A percentile compares a stretch with the other conserved stretches of the same genome.
Evolutionary conservation across 2,888 invertebrate genomes (phyloP).

Genomic region (Congeria kusceri): DNA sequence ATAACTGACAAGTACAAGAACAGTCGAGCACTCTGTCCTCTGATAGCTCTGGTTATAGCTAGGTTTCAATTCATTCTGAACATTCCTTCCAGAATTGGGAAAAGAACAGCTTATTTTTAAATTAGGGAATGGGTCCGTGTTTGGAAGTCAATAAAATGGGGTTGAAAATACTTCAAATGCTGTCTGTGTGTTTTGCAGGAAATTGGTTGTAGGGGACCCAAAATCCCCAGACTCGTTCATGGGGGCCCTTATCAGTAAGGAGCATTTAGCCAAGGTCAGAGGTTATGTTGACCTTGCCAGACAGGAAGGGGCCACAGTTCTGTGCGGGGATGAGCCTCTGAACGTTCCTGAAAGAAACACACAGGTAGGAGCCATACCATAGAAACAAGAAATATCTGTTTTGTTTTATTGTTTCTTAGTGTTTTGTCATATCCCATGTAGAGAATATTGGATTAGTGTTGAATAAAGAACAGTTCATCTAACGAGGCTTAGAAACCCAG

Average conservation of each 20-base stretch:
- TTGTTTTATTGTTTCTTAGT: background rate
- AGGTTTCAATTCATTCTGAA: no score
- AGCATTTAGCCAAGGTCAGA: slow-evolving; percentile 86
- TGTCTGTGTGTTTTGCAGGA: slow-evolving; percentile 70
- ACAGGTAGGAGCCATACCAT: slow-evolving; percentile 75
- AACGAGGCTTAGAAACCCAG: no score
- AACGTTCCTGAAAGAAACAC: slow-evolving; percentile 80
- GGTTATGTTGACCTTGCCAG: slow-evolving; percentile 85
- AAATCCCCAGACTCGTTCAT: slow-evolving; percentile 80
- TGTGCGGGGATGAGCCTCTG: slow-evolving; percentile 84
- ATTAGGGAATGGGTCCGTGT: no score
- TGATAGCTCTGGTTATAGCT: no score
- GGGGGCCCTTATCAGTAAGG: slow-evolving; percentile 86
- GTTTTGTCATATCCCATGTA: background rate
- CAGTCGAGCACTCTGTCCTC: no score
- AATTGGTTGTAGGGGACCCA: slow-evolving; percentile 85
- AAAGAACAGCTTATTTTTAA: no score
- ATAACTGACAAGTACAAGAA: no score
- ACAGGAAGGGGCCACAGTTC: slow-evolving; percentile 85
- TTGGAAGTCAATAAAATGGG: no score
- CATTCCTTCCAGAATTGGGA: no score
- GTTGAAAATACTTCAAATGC: no score
- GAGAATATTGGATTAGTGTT: no score
- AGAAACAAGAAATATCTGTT: background rate
- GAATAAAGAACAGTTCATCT: no score